Conservation (phyloP, 2,797 vertebrate species). For the Sylvilagus floridanus region DNA sequence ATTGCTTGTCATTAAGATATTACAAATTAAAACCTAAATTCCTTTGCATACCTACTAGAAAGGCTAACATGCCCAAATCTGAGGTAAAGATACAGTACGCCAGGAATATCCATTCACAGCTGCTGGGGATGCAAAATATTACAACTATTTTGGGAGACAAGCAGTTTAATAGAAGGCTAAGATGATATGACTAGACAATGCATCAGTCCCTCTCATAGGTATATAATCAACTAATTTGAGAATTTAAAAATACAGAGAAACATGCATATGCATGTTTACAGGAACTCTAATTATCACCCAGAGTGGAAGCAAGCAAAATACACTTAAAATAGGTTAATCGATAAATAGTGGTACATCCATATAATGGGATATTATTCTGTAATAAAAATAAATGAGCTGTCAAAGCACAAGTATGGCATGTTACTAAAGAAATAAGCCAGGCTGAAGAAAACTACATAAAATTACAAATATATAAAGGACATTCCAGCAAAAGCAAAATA, state of each 20-base stretch:
- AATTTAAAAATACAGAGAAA: background rate
- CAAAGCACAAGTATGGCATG: background rate
- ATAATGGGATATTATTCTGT: background rate
- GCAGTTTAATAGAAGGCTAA: background rate
- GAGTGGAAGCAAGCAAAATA: background rate
- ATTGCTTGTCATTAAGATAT: background rate
- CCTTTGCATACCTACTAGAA: too few species aligned
- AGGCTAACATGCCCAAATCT: background rate
- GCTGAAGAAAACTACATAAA: background rate
- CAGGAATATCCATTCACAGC: background rate
- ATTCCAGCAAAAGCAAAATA: background rate
- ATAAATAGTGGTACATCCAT: background rate
- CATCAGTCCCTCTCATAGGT: background rate
- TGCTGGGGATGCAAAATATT: background rate
- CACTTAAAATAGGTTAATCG: background rate
- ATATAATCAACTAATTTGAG: background rate
- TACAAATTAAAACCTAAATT: background rate
- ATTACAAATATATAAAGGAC: background rate
- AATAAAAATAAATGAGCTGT: background rate
- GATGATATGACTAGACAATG: background rate
- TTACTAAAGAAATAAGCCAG: background rate
- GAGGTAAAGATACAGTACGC: background rate
- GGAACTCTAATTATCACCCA: background rate
- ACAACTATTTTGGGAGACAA: background rate
- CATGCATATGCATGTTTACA: background rate